Conservation (phyloP, 2,797 vertebrate genomes). For the Diplodus sargus region DNA sequence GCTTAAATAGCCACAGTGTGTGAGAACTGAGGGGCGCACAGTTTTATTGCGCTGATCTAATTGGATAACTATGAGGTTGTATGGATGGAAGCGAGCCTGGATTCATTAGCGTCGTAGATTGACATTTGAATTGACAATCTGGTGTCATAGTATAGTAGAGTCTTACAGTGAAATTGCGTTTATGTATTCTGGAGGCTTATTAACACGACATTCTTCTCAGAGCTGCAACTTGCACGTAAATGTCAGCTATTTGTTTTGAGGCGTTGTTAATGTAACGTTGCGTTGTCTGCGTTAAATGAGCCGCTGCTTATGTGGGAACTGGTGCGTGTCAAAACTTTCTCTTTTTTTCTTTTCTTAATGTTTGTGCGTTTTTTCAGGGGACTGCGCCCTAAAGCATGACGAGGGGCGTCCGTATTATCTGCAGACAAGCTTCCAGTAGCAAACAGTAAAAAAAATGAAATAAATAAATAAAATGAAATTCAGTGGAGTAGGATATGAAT, state of each 20-base stretch:
- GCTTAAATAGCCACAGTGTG: conserved; percentile 5
- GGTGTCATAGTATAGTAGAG: background rate
- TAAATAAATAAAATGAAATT: conserved; percentile 17
- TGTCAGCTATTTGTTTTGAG: conserved; percentile 11
- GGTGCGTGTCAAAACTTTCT: conserved; percentile 40
- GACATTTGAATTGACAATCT: conserved; percentile 26
- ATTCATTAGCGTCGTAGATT: conserved; percentile 24
- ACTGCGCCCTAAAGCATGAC: conserved; percentile 23
- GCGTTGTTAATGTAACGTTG: conserved; percentile 10
- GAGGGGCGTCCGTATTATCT: conserved; percentile 4
- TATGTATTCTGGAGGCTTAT: conserved; percentile 36
- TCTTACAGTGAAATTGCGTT: conserved; percentile 47
- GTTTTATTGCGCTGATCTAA: conserved; percentile 44
- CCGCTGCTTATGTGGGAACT: conserved; percentile 30
- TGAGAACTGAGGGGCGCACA: conserved; percentile 20
- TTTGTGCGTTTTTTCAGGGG: conserved; percentile 27
- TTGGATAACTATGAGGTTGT: conserved; percentile 44
- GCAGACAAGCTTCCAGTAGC: background rate
- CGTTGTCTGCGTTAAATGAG: conserved; percentile 12
- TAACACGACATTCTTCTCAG: conserved; percentile 17
- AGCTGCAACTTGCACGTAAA: conserved; percentile 39
- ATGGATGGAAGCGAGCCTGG: conserved; percentile 13
- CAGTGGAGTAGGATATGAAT: conserved; percentile 12
- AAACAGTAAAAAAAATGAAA: background rate
- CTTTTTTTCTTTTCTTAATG: conserved; percentile 1